Base-by-base conservation (phyloP, 2,888 invertebrate genomes). In the Ischnura elegans region DNA sequence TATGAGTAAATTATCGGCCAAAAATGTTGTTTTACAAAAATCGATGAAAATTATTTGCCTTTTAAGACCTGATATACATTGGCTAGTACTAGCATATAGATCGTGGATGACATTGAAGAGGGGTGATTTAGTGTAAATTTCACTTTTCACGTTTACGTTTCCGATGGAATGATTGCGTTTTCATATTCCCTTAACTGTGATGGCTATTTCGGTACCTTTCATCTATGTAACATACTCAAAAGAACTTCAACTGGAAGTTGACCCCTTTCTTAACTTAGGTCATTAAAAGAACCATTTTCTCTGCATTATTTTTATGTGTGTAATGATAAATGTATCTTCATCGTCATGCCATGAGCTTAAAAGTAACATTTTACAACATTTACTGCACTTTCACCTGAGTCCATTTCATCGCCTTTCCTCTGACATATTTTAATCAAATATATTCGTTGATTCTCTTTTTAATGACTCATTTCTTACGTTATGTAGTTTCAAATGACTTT, bases 261-360 rank as follows among this genome's bases (percentile, higher is more conserved):
- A 42, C 19, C 19, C 51, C 51, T 85, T 42, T 25, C 43, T 6
- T 29, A 21, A 3, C 85, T 42, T 43, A n/a, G n/a, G n/a, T n/a
- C 2, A 16, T 13, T n/a, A 45, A 51, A 51, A 51, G 19, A 13
- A n/a, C 16, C 86, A 10, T 46, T 25, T 46, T 46, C 45, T 25
- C 43, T 45, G n/a, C 86, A 46, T 86, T n/a, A 43, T n/a, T n/a
- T n/a, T n/a, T n/a, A n/a, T n/a, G n/a, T n/a, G n/a, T n/a, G n/a
- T n/a, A n/a, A n/a, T n/a, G n/a, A n/a, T n/a, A n/a, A n/a, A n/a
- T n/a, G n/a, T n/a, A n/a, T n/a, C n/a, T n/a, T n/a, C n/a, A n/a
- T n/a, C n/a, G n/a, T n/a, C n/a, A n/a, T n/a, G n/a, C n/a, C n/a
- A 25, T 45, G 86, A 86, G 36, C 43, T 86, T 46, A 86, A 86